Evolutionary conservation across 2,888 invertebrate species (phyloP), one percentile per base, ranked within the genome.

Genomic region (Diadromus collaris): DNA sequence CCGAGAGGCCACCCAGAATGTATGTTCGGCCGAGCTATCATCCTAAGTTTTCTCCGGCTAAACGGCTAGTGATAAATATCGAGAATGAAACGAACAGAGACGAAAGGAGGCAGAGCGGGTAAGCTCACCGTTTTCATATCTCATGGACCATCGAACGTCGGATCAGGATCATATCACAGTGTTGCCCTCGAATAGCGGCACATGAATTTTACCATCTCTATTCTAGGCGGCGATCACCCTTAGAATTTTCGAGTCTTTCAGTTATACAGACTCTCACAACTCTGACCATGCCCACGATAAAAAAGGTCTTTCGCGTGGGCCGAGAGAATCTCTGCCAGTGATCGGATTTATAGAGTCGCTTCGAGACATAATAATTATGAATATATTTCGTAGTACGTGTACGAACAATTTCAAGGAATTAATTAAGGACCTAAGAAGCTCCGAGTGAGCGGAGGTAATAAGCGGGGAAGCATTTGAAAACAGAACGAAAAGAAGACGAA

Each of bases 41-140:
- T 76, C 75, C 68, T 65, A 85, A 85, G 82, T 85, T 87, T 86
- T 84, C 80, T 78, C 74, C 82, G 82, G 60, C 80, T 76, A 75
- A 82, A 81, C 82, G 78, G 82, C 67, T 44, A 70, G 81, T 82
- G 82, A 88, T 87, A 87, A 86, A 87, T 87, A 87, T 85, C 83
- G 73, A 80, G 79, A 78, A 78, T 64, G 64, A 68, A 76, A 51
- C 27, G 44, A 29, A 34, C 16, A 51, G 16, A 19, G 46, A 16
- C 13, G 51, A 10, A 24, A 29, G 29, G 16, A 46, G 19, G 13
- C 51, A 54, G n/a, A 44, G 19, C 70, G 64, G 60, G 69, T 70
- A 75, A 70, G 76, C 44, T 58, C 34, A 63, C 68, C 24, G 73
- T 54, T 73, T 81, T 82, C 75, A 83, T 81, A 83, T 80, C 80